Evolutionary conservation across 2,888 invertebrate species (phyloP), one percentile per base, ranked within the genome.

Genomic region (Drosophila mayaguana): DNA sequence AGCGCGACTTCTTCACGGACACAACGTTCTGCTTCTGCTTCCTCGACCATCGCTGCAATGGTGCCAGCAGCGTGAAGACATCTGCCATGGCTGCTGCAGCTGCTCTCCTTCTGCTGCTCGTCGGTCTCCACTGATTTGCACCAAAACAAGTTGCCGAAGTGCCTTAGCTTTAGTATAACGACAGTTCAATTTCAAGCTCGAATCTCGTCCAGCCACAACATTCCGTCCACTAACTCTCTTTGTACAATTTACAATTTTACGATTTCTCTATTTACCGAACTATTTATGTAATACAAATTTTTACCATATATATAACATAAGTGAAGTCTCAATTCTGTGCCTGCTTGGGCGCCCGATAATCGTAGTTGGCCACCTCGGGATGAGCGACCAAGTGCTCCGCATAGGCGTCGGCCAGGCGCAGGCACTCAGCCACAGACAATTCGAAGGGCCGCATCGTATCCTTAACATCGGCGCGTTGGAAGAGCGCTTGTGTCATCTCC

Each of bases 1-100:
- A 96, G 91, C 95, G 97, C 82, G 94, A 96, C 88, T 95, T 96
- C 93, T 98, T 96, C 90, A 96, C 96, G 75, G 94, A 96, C 80
- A 96, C 96, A 9, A 95, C 95, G 43, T 98, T 96, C 95, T 98
- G 98, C 92, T 97, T 98, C 92, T 98, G 98, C 92, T 97, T 97
- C 91, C 95, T 98, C 77, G 97, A 98, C 92, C 96, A 98, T 91
- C 95, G 97, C 88, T 98, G 98, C 92, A 98, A 98, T 89, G 92
- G 93, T 3, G 88, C 89, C 6, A 67, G 70, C 34, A 63, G 68
- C 4, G 25, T 69, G 6, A 48, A 63, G 8, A 51, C 36, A 2
- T 56, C 80, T 8, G 55, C 46, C 1, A 1, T 85, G 7, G 61
- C 61, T 18, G 54, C 63, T 0, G 59, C 42, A 11, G 32, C 59